Percentiles rank a stretch among this genome's conserved stretches.
Conservation (phyloP, 2,797 vertebrate species). For the Neoniphon sammara region DNA sequence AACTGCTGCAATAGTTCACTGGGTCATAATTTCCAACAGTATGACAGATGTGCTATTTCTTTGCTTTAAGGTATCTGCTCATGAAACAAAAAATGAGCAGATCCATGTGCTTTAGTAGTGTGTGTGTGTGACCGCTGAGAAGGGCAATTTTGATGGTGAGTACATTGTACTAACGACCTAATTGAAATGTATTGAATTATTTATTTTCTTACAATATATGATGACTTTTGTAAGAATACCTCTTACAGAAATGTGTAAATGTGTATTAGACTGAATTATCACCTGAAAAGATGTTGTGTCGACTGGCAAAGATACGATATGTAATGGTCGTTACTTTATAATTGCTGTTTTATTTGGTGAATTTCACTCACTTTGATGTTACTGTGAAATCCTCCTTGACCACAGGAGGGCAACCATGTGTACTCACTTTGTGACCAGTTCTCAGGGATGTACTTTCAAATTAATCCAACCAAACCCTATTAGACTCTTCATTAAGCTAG, state of each 20-base stretch:
- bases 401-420: constrained; percentile 65
- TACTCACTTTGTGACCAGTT: constrained; percentile 73
- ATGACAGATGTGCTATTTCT: constrained; percentile 58
- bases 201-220: constrained; percentile 79
- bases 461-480: constrained; percentile 59
- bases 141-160: constrained; percentile 14
- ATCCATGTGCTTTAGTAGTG: constrained; percentile 39
- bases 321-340: constrained; percentile 55
- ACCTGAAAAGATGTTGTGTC: constrained; percentile 35
- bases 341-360: constrained; percentile 54
- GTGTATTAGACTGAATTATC: constrained; percentile 42
- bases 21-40: constrained; percentile 56
- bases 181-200: constrained; percentile 67
- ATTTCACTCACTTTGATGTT: constrained; percentile 36
- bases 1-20: constrained; percentile 61
- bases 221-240: constrained; percentile 69
- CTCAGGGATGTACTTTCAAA: constrained; percentile 77
- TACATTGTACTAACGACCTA: constrained; percentile 49
- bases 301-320: constrained; percentile 48
- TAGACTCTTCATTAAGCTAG: constrained; percentile 32
- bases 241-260: constrained; percentile 55
- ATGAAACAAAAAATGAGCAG: constrained; percentile 24
- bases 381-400: constrained; percentile 71
- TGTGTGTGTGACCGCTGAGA: constrained; percentile 32
- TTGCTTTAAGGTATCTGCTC: constrained; percentile 60